Percentiles rank a stretch among this genome's conserved stretches.
These are phyloP conservation scores for Dromius quadrimaculatus DNA, from an alignment of 2,888 invertebrate species.

Conservation along the genomic window DNA sequence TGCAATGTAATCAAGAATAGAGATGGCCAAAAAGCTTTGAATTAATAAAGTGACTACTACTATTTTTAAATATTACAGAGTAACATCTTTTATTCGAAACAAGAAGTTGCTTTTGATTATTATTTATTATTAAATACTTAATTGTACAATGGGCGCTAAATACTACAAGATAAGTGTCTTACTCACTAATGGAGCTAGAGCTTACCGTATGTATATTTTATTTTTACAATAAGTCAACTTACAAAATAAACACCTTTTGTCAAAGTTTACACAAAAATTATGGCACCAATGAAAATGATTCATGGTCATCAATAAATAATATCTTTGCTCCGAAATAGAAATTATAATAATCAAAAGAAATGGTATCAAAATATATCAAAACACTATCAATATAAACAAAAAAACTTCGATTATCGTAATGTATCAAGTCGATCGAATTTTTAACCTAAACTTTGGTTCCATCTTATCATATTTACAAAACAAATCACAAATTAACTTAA, in stretches of 20 bases:
- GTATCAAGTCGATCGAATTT: slow-evolving; percentile 42
- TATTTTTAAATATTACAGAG: no score
- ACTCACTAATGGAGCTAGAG: slow-evolving; percentile 39
- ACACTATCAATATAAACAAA: slow-evolving; percentile 30
- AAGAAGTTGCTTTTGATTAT: slow-evolving; percentile 31
- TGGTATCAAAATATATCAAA: slow-evolving; percentile 47
- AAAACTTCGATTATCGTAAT: slow-evolving; percentile 35
- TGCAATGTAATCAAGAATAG: no score
- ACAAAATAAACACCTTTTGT: slow-evolving; percentile 47
- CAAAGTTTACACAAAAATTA: slow-evolving; percentile 44
- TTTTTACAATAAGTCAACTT: slow-evolving; percentile 47
- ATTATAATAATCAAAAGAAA: slow-evolving; percentile 35
- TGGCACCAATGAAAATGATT: slow-evolving; percentile 47
- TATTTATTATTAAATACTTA: slow-evolving; percentile 52
- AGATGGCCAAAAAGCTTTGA: no score
- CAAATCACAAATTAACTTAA: slow-evolving; percentile 49
- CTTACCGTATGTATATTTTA: slow-evolving; percentile 43
- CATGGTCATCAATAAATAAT: slow-evolving; percentile 39
- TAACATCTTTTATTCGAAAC: no score
- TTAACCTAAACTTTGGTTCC: slow-evolving; percentile 49
- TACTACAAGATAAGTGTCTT: slow-evolving; percentile 48
- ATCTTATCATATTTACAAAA: slow-evolving; percentile 48
- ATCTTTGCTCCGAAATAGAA: slow-evolving; percentile 40
- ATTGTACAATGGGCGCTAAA: slow-evolving; percentile 48
- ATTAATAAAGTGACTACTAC: no score